phyloP scores from a whole-genome alignment of 2,888 invertebrate species.

The Cryptus armator region DNA sequence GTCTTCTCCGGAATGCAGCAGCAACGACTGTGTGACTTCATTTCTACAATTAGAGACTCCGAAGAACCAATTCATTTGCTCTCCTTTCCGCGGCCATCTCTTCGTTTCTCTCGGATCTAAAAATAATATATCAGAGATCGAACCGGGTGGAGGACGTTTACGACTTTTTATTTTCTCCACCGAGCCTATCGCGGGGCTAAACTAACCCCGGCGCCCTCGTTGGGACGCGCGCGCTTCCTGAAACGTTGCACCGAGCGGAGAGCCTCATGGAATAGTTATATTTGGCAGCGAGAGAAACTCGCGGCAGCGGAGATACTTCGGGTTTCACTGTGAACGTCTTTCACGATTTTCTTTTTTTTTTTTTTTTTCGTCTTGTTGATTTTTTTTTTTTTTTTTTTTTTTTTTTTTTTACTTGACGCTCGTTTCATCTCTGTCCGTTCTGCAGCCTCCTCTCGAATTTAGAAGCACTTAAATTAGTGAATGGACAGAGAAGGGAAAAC shows the following conservation, averaged over 20 bases:
- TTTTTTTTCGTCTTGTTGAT: constrained; percentile 12
- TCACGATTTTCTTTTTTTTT: constrained; percentile 61
- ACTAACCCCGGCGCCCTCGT: neutral
- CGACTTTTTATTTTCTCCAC: constrained; percentile 48
- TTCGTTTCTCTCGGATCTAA: constrained; percentile 31
- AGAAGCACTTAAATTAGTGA: constrained; percentile 78
- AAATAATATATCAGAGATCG: constrained; percentile 59
- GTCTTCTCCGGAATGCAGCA: constrained; percentile 11
- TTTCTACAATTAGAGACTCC: constrained; percentile 63
- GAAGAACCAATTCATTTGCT: constrained; percentile 65
- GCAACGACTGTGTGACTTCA: constrained; percentile 47
- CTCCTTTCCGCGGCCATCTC: constrained; percentile 48
- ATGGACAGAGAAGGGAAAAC: constrained; percentile 47
- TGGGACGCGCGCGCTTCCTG: constrained; percentile 63
- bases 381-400: constrained; percentile 38
- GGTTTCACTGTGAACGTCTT: constrained; percentile 62
- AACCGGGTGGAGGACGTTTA: constrained; percentile 49
- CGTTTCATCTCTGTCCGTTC: constrained; percentile 23
- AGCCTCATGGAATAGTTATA: constrained; percentile 63
- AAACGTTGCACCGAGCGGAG: constrained; percentile 60
- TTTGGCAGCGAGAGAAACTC: constrained; percentile 69
- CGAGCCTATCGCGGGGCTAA: neutral
- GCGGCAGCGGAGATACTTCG: constrained; percentile 51
- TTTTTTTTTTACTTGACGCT: constrained; percentile 34
- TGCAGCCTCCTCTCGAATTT: constrained; percentile 73